These are phyloP conservation scores for Salvelinus alpinus DNA, from an alignment of 2,113 vertebrate species.

Conservation along the genomic window DNA sequence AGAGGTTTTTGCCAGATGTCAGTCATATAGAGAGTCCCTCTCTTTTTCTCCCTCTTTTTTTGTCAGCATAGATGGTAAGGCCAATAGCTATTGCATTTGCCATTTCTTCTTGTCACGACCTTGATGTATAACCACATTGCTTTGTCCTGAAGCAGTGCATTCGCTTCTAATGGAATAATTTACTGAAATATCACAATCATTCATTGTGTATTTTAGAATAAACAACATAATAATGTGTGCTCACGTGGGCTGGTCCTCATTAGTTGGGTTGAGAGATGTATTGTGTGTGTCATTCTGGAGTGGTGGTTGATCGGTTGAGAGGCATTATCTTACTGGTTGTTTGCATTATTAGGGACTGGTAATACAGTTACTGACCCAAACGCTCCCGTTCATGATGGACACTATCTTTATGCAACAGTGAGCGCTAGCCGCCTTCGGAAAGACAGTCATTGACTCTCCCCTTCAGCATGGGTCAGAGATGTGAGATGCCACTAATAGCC, in stretches of 20 bases:
- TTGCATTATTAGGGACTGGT: neutral
- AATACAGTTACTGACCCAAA: conserved; percentile 48
- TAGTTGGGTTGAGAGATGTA: too few relatives aligned
- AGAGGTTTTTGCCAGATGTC: neutral
- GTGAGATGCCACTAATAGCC: neutral
- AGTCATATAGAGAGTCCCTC: neutral
- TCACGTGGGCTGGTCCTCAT: too few relatives aligned
- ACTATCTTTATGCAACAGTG: conserved; percentile 55
- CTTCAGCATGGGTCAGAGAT: neutral
- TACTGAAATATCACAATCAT: neutral
- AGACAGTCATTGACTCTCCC: neutral
- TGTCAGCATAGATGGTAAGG: neutral
- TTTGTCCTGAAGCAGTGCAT: neutral
- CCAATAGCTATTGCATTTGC: neutral
- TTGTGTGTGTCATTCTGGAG: too few relatives aligned
- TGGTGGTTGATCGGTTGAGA: too few relatives aligned
- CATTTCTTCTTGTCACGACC: neutral
- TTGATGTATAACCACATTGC: neutral
- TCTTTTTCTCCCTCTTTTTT: neutral
- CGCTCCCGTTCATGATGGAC: conserved; percentile 43
- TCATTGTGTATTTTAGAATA: neutral
- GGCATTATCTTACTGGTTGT: too few relatives aligned
- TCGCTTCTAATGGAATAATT: neutral
- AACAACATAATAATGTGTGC: neutral
- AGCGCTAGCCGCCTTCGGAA: conserved; percentile 12